These are phyloP conservation scores for Phylloscopus trochiloides DNA, from an alignment of 2,113 vertebrate genomes.

Conservation along the genomic window DNA sequence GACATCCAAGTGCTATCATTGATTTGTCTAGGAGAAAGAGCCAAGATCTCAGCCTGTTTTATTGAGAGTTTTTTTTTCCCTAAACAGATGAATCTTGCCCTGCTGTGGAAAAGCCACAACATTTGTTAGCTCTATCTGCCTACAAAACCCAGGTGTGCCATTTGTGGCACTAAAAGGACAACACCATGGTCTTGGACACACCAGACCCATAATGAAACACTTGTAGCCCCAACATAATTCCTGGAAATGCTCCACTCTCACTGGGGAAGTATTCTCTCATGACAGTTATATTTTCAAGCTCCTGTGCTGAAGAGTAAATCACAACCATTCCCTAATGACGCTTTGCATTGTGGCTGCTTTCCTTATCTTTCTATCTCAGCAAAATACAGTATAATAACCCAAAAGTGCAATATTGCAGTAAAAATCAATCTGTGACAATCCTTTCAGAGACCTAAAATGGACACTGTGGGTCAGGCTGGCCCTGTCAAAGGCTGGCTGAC, in stretches of 20 bases:
- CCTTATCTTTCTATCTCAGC: background rate
- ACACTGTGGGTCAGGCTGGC: background rate
- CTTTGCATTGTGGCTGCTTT: background rate
- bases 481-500: background rate
- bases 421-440: background rate
- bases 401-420: background rate
- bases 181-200: background rate
- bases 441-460: background rate
- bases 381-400: background rate
- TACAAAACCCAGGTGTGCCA: background rate
- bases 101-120: background rate
- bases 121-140: background rate
- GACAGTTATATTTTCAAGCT: background rate
- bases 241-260: background rate
- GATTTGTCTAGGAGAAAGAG: background rate
- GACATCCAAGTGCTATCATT: background rate
- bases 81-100: background rate
- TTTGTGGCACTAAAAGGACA: background rate
- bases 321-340: background rate
- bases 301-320: background rate
- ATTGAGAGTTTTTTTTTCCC: background rate
- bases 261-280: background rate
- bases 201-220: background rate
- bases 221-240: background rate
- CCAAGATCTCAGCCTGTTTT: background rate